Evolutionary conservation across 2,113 vertebrate species (phyloP), one percentile per base, ranked within the genome.

Genomic region (Hymenochirus boettgeri): DNA sequence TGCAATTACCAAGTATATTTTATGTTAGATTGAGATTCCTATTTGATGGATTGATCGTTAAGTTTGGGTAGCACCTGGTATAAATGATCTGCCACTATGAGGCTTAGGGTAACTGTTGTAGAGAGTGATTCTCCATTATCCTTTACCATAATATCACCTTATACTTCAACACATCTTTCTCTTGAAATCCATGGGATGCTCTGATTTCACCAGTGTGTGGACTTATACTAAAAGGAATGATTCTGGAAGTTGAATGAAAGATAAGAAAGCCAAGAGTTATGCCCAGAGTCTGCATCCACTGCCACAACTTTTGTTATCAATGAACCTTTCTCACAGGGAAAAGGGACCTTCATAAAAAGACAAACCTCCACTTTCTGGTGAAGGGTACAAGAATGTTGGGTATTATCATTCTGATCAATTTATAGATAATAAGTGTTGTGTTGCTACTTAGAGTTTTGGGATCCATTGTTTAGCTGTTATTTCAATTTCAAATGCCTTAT

Each of bases 381-480:
- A 35, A 4, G 69, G 69, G 27, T 70, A 70, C 7, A 76, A 74
- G 35, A 82, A 78, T 1, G 24, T 22, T 17, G 80, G 81, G 73
- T 8, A 51, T 86, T 86, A 21, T 86, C 84, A 58, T 83, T 86
- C 1, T 79, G 62, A 67, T 85, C 81, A 1, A 70, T 9, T 83
- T 67, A 48, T 57, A 48, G 2, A 76, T 21, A 56, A 52, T 54
- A 12, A 77, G 37, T 17, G 70, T 70, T 18, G 63, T 62, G 27
- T 66, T 73, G 33, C 54, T 65, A 60, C 57, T 71, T 17, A 65
- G 69, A 12, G 66, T 45, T 12, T 4, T 70, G 72, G 3, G 51
- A 61, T 9, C 70, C 54, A 35, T 42, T 27, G 21, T 75, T 39
- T 35, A 2, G 69, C 69, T 11, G 4, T 50, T 2, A 72, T 58